Percentiles rank a stretch among this genome's conserved stretches.
These are phyloP conservation scores for Corydoras maculifer DNA, from an alignment of 2,113 vertebrate genomes.

Conservation along the genomic window DNA sequence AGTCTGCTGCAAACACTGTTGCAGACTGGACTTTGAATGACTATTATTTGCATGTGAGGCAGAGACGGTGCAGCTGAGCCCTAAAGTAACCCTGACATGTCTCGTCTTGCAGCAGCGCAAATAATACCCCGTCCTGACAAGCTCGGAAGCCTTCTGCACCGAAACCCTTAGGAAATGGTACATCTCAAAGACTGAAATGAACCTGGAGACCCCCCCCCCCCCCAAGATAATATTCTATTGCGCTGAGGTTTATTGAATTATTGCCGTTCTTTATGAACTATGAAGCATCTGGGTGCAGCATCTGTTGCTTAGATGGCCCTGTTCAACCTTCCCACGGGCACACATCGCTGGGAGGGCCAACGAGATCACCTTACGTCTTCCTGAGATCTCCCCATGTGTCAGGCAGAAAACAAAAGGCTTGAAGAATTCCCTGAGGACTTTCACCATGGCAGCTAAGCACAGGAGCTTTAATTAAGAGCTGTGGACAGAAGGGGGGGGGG, in stretches of 20 bases:
- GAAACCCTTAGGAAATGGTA: background rate
- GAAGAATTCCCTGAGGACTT: constrained; percentile 55
- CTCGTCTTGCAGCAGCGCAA: constrained; percentile 26
- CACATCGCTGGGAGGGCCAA: constrained; percentile 51
- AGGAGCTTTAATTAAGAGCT: constrained; percentile 71
- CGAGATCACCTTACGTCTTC: constrained; percentile 20
- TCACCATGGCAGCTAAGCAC: constrained; percentile 61
- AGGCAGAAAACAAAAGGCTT: constrained; percentile 8
- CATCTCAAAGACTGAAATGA: background rate
- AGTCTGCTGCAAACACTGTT: background rate
- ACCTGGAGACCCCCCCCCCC: no score
- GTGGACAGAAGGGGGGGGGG: constrained; percentile 37
- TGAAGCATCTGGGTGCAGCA: constrained; percentile 51
- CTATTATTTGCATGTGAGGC: constrained; percentile 28
- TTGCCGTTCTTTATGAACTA: constrained; percentile 36
- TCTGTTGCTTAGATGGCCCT: constrained; percentile 44
- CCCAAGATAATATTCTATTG: no score
- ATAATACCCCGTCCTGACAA: constrained; percentile 17
- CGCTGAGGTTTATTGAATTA: background rate
- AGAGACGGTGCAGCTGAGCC: background rate
- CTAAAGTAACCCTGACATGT: constrained; percentile 19
- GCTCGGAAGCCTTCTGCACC: background rate
- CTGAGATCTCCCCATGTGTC: constrained; percentile 7
- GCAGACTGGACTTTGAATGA: constrained; percentile 7
- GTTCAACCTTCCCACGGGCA: constrained; percentile 31